Percentiles rank a stretch among this genome's conserved stretches.
Conservation (phyloP, 2,888 invertebrate genomes). For the Mimumesa dahlbomi region DNA sequence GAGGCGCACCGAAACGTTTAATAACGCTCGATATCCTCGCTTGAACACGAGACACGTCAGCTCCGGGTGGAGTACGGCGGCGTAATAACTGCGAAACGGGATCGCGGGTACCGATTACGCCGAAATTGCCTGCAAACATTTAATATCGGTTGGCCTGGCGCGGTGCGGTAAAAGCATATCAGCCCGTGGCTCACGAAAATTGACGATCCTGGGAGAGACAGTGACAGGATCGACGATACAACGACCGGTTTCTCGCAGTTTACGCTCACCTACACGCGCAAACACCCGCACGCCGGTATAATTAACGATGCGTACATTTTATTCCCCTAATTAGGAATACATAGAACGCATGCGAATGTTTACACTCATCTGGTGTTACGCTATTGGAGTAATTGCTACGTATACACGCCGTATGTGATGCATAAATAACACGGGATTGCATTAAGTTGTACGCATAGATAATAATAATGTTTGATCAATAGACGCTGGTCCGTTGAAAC, state of each 20-base stretch:
- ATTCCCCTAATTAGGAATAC: slow-evolving; percentile 53
- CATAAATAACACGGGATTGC: no score
- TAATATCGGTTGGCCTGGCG: slow-evolving; percentile 72
- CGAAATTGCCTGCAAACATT: slow-evolving; percentile 76
- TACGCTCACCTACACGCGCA: slow-evolving; percentile 14
- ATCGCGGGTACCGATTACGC: slow-evolving; percentile 71
- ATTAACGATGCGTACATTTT: slow-evolving; percentile 50
- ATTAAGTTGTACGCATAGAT: no score
- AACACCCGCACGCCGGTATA: slow-evolving; percentile 26
- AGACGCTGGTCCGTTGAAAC: no score
- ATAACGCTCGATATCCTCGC: slow-evolving; percentile 41
- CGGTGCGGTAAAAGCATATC: slow-evolving; percentile 67
- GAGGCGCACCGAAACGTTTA: slow-evolving; percentile 30
- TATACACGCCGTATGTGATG: slow-evolving; percentile 1
- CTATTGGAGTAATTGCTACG: slow-evolving; percentile 45
- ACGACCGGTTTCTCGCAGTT: slow-evolving; percentile 34
- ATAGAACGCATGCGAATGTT: slow-evolving; percentile 36
- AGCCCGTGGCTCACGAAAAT: slow-evolving; percentile 69
- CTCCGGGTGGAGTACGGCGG: slow-evolving; percentile 53
- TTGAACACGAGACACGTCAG: slow-evolving; percentile 37
- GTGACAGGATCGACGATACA: slow-evolving; percentile 51
- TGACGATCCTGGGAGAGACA: slow-evolving; percentile 64
- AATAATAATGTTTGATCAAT: no score
- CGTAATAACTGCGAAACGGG: slow-evolving; percentile 70
- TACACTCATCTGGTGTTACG: slow-evolving; percentile 44